These are phyloP conservation scores for Latheticus oryzae DNA, from an alignment of 2,888 invertebrate species.

Conservation along the genomic window DNA sequence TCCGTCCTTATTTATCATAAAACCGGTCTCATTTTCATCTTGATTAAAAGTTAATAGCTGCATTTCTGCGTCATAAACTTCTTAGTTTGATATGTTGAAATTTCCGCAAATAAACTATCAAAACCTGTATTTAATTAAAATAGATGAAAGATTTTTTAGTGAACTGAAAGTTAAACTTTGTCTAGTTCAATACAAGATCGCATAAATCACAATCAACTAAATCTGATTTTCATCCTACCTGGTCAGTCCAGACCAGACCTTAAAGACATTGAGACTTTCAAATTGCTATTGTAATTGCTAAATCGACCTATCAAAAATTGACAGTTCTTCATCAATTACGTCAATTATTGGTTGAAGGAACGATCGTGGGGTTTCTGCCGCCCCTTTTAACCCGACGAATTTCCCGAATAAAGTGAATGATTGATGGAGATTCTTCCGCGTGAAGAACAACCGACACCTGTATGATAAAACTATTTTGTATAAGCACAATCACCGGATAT, in stretches of 20 bases:
- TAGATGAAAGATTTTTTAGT: slow-evolving; percentile 38
- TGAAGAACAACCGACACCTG: slow-evolving; percentile 37
- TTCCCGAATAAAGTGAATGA: slow-evolving; percentile 29
- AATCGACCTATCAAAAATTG: slow-evolving; percentile 55
- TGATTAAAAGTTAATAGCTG: slow-evolving; percentile 20
- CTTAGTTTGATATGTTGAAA: slow-evolving; percentile 2
- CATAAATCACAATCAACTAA: slow-evolving; percentile 51
- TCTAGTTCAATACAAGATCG: slow-evolving; percentile 30
- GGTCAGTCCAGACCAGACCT: slow-evolving; percentile 47
- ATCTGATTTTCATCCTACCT: slow-evolving; percentile 58
- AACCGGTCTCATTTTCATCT: slow-evolving; percentile 30
- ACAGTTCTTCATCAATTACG: slow-evolving; percentile 57
- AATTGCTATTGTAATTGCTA: slow-evolving; percentile 58
- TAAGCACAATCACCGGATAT: slow-evolving; percentile 41
- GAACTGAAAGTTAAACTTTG: slow-evolving; percentile 24
- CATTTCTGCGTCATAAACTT: no score
- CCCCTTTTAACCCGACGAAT: not conserved
- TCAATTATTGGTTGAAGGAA: slow-evolving; percentile 44
- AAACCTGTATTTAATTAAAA: slow-evolving; percentile 40
- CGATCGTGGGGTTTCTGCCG: not conserved
- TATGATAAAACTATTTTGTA: slow-evolving; percentile 16
- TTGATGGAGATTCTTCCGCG: slow-evolving; percentile 37
- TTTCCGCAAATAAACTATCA: slow-evolving; percentile 23
- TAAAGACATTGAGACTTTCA: slow-evolving; percentile 56
- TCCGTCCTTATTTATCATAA: slow-evolving; percentile 21